Conservation (phyloP, 2,113 vertebrate species). For the Bucco capensis region DNA sequence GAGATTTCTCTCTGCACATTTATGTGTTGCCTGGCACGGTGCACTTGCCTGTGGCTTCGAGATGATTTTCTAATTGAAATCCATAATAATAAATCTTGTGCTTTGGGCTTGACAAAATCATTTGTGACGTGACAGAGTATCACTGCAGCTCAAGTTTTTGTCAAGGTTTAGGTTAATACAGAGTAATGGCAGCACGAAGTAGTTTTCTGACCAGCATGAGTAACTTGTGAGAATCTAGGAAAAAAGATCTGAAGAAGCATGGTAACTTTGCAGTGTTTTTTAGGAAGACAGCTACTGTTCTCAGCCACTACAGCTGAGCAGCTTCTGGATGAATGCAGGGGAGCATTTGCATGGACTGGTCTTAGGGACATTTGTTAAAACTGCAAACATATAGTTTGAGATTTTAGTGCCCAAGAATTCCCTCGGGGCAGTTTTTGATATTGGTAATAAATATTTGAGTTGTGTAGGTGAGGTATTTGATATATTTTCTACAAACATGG, state of each 20-base stretch:
- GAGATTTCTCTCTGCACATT: fast-evolving
- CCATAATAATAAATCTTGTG: not conserved
- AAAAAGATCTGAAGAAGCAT: not conserved
- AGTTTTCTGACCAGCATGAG: not conserved
- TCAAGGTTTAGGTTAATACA: not conserved
- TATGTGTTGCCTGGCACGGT: not conserved
- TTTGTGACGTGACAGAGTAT: not conserved
- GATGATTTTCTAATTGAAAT: not conserved
- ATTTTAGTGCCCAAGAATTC: not conserved
- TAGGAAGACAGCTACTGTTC: not conserved
- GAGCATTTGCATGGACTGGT: fast-evolving
- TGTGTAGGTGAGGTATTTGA: not conserved
- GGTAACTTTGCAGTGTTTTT: not conserved
- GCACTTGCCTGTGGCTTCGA: not conserved
- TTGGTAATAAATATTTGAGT: not conserved
- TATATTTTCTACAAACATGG: not conserved
- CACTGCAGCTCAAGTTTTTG: not conserved
- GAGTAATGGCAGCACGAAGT: not conserved
- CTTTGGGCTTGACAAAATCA: not conserved
- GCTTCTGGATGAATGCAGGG: not conserved
- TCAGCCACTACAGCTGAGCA: not conserved
- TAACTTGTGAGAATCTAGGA: not conserved
- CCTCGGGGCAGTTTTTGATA: not conserved
- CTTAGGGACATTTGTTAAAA: not conserved
- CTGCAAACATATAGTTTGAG: not conserved